Evolutionary conservation across 2,888 invertebrate species (phyloP).

Genomic region (Anorthoa munda): DNA sequence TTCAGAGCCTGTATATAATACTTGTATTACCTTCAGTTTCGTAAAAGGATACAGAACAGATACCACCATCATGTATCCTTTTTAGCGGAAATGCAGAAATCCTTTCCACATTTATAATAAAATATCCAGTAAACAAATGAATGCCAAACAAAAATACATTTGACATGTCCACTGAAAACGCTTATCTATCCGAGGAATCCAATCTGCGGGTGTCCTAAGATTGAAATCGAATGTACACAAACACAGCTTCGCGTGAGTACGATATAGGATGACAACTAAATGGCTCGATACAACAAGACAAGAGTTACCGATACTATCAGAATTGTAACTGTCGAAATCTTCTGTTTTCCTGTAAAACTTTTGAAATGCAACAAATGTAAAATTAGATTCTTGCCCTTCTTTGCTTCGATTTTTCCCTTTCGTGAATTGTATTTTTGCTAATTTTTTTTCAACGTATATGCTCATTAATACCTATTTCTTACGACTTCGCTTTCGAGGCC

Average conservation of each 20-base stretch:
- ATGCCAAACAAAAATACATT: constrained; percentile 54
- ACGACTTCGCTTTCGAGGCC: too few relatives aligned
- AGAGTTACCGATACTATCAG: constrained; percentile 20
- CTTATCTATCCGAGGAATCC: constrained; percentile 63
- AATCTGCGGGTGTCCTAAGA: constrained; percentile 66
- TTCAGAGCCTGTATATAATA: too few relatives aligned
- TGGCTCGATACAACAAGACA: constrained; percentile 40
- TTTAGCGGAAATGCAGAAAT: not conserved
- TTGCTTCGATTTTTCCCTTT: too few relatives aligned
- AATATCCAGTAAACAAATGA: constrained; percentile 15
- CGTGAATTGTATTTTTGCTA: too few relatives aligned
- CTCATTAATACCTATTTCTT: too few relatives aligned
- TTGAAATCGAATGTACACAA: constrained; percentile 68
- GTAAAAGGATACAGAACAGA: too few relatives aligned
- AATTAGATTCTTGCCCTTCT: not conserved
- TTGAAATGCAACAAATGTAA: not conserved
- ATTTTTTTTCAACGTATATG: too few relatives aligned
- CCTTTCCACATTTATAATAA: constrained; percentile 4
- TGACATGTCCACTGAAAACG: constrained; percentile 36
- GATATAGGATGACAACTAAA: constrained; percentile 63
- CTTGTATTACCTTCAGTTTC: too few relatives aligned
- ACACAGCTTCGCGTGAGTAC: constrained; percentile 39
- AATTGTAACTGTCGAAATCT: constrained; percentile 7
- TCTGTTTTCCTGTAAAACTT: constrained; percentile 1
- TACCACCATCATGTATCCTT: too few relatives aligned